Percentiles rank a stretch among this genome's conserved stretches.
Evolutionary conservation across 1,140 invertebrate species (phyloP).

Genomic region (Steinernema khuongi): DNA sequence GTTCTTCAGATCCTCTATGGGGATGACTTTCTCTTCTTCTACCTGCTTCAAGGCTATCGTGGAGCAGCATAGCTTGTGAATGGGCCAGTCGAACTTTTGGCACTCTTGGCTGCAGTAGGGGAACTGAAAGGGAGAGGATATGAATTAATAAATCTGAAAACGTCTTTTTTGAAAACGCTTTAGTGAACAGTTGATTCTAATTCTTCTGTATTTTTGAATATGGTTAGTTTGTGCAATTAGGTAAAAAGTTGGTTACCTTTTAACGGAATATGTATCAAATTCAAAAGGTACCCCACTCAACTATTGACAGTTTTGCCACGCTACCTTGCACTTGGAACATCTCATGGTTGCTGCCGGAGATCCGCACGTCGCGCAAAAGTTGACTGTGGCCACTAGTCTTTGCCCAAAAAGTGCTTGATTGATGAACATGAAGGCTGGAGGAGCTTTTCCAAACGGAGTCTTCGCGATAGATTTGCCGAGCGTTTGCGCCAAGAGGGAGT

Average conservation of each 20-base stretch:
- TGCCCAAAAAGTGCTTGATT: conserved; percentile 77
- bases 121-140: conserved; percentile 62
- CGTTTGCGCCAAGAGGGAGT: conserved; percentile 46
- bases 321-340: conserved; percentile 76
- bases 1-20: no score
- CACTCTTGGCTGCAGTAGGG: conserved; percentile 88
- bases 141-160: neutral
- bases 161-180: conserved; percentile 12
- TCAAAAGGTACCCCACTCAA: conserved; percentile 15
- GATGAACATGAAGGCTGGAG: conserved; percentile 70
- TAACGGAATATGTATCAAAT: no score
- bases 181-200: conserved; percentile 20
- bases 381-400: conserved; percentile 68
- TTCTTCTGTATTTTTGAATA: no score
- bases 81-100: conserved; percentile 88
- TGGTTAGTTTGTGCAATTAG: conserved; percentile 18
- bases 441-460: conserved; percentile 46
- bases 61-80: conserved; percentile 78
- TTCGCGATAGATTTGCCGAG: conserved; percentile 32
- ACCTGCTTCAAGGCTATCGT: conserved; percentile 42
- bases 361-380: conserved; percentile 78
- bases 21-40: neutral
- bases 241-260: neutral
- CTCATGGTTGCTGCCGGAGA: neutral
- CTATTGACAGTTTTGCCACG: conserved; percentile 91